phyloP scores from a whole-genome alignment of 2,797 vertebrate species.

The Rallus crepitans region DNA sequence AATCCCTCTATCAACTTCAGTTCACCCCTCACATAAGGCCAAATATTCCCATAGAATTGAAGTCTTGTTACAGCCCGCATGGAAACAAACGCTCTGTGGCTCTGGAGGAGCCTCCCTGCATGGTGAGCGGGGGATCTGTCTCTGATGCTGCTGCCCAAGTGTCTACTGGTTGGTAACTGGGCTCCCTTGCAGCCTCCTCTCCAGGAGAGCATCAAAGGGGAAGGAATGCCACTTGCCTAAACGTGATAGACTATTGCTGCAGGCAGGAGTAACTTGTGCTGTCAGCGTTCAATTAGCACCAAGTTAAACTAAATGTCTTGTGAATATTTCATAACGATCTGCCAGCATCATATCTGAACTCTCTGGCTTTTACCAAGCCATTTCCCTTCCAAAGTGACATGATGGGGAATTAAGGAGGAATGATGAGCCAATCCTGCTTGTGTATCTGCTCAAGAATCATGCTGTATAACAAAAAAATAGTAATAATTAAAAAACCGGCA shows the following conservation, averaged over 20 bases:
- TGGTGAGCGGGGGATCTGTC: rapidly evolving
- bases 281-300: slow-evolving; percentile 77
- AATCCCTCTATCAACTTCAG: not conserved
- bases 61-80: not conserved
- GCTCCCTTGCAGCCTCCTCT: not conserved
- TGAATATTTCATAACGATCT: slow-evolving; percentile 78
- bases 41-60: not conserved
- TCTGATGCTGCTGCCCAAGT: not conserved
- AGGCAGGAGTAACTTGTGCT: slow-evolving; percentile 74
- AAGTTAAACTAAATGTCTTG: slow-evolving; percentile 77
- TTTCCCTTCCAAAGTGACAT: slow-evolving; percentile 67
- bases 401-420: slow-evolving; percentile 60
- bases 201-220: slow-evolving; percentile 26
- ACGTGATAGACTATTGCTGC: slow-evolving; percentile 73
- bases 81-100: not conserved
- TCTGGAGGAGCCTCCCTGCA: not conserved
- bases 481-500: not conserved
- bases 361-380: slow-evolving; percentile 73
- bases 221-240: slow-evolving; percentile 52
- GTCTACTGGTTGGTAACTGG: not conserved
- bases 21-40: not conserved
- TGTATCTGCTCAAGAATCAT: slow-evolving; percentile 39
- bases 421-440: slow-evolving; percentile 50
- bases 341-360: slow-evolving; percentile 72
- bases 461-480: not conserved